phyloP scores from a whole-genome alignment of 92 coral and sea anemone genomes.

The Anthopleura xanthogrammica region DNA sequence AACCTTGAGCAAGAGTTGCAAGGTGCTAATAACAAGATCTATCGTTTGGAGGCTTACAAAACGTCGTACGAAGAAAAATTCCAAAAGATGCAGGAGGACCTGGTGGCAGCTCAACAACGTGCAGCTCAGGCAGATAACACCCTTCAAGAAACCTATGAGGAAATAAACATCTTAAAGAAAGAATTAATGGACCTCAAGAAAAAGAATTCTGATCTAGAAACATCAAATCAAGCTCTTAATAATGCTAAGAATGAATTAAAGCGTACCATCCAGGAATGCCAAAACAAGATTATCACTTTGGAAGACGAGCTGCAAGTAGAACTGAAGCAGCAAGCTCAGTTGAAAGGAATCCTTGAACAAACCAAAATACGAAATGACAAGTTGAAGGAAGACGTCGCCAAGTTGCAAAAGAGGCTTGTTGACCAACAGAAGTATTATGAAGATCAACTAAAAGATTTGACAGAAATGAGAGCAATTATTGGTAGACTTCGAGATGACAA shows the following conservation, averaged over 20 bases:
- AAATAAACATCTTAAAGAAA: conserved; percentile 74
- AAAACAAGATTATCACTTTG: conserved; percentile 68
- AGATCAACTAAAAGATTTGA: conserved; percentile 77
- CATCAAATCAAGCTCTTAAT: conserved; percentile 77
- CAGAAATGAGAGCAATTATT: conserved; percentile 83
- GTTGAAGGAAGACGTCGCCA: conserved; percentile 77
- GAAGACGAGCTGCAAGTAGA: conserved; percentile 93
- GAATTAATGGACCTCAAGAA: conserved; percentile 85
- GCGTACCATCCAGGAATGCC: conserved; percentile 69
- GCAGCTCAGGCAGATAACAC: conserved; percentile 72
- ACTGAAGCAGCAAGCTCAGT: conserved; percentile 90
- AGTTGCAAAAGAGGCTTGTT: conserved; percentile 83
- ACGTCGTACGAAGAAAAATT: conserved; percentile 94
- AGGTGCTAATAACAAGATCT: conserved; percentile 80
- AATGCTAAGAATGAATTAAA: conserved; percentile 87
- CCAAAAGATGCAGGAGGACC: conserved; percentile 81
- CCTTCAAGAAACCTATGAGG: conserved; percentile 83
- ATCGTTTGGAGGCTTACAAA: conserved; percentile 91
- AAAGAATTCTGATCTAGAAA: conserved; percentile 82
- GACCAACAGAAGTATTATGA: conserved; percentile 91
- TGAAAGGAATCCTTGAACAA: conserved; percentile 89
- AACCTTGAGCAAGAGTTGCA: conserved; percentile 88
- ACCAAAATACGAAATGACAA: conserved; percentile 83
- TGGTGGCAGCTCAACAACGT: conserved; percentile 86
- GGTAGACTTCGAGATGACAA: conserved; percentile 88